These are phyloP conservation scores for Heliconius charithonia DNA, from an alignment of 2,888 invertebrate species.

Conservation along the genomic window DNA sequence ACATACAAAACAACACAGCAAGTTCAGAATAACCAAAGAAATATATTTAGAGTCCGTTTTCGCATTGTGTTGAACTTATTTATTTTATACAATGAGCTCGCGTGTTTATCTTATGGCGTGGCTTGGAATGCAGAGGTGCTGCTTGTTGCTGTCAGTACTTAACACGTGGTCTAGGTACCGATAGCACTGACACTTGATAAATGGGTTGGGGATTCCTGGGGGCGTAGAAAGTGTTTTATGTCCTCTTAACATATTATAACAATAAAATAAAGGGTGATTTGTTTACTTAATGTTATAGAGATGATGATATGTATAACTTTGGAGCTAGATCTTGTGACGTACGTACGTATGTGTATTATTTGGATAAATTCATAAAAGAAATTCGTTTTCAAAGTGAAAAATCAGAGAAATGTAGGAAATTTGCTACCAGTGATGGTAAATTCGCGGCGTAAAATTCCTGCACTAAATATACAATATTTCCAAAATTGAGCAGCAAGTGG, in stretches of 20 bases:
- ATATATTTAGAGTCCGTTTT: constrained; percentile 39
- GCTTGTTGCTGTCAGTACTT: constrained; percentile 42
- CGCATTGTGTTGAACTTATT: constrained; percentile 47
- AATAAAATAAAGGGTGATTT: not conserved
- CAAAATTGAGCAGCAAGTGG: too few relatives aligned
- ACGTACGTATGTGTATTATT: too few relatives aligned
- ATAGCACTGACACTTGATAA: constrained; percentile 45
- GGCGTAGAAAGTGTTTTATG: constrained; percentile 25
- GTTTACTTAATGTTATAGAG: too few relatives aligned
- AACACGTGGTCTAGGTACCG: constrained; percentile 41
- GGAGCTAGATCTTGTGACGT: not conserved
- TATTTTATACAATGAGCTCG: constrained; percentile 49
- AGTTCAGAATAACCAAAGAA: constrained; percentile 25
- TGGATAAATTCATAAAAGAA: too few relatives aligned
- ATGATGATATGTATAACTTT: too few relatives aligned
- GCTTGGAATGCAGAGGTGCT: constrained; percentile 55
- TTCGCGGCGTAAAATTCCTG: too few relatives aligned
- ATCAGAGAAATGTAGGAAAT: too few relatives aligned
- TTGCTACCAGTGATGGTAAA: too few relatives aligned
- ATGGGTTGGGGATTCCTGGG: constrained; percentile 32
- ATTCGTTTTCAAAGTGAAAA: too few relatives aligned
- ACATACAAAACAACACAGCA: constrained; percentile 34
- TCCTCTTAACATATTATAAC: not conserved
- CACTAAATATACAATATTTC: too few relatives aligned
- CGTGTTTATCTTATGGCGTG: constrained; percentile 52